Percentiles rank a stretch among this genome's conserved stretches.
Evolutionary conservation across 53 echinoderm and acorn worm genomes (phyloP).

Genomic region (Luidia sarsii): DNA sequence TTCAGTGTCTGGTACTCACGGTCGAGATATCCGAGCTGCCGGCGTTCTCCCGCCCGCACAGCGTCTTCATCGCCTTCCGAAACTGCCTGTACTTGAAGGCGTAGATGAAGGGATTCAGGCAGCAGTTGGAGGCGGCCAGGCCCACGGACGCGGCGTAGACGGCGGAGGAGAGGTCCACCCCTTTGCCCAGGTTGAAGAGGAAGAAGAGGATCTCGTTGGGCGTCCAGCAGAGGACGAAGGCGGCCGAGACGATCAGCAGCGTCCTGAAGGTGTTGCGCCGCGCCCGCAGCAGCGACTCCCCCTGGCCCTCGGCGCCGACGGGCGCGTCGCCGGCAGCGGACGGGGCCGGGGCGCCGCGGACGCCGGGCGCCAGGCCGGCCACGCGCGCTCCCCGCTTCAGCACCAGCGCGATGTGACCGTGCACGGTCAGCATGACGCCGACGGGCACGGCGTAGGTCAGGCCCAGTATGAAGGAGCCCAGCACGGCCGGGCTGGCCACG

Average conservation of each 20-base stretch:
- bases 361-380: neutral
- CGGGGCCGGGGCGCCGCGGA: neutral
- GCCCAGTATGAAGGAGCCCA: neutral
- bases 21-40: neutral
- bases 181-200: slow-evolving; percentile 41
- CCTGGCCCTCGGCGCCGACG: slow-evolving; percentile 16
- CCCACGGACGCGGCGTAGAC: slow-evolving; percentile 19
- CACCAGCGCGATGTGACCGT: slow-evolving; percentile 24
- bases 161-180: slow-evolving; percentile 11
- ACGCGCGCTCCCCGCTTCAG: slow-evolving; percentile 15
- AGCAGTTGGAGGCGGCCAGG: slow-evolving; percentile 21
- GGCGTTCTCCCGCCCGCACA: neutral
- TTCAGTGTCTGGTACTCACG: neutral
- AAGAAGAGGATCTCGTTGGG: slow-evolving; percentile 51
- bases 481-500: slow-evolving; percentile 3
- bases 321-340: neutral
- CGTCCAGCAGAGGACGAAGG: slow-evolving; percentile 41
- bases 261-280: slow-evolving; percentile 48
- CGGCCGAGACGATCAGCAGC: slow-evolving; percentile 20
- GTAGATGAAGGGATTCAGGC: slow-evolving; percentile 40
- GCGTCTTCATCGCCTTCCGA: slow-evolving; percentile 11
- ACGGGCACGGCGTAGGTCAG: slow-evolving; percentile 7
- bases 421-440: slow-evolving; percentile 15
- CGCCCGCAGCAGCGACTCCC: slow-evolving; percentile 38
- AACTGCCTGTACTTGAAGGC: slow-evolving; percentile 48